Evolutionary conservation across 2,888 invertebrate genomes (phyloP).

Genomic region (Himalopsyche kuldschensis): DNA sequence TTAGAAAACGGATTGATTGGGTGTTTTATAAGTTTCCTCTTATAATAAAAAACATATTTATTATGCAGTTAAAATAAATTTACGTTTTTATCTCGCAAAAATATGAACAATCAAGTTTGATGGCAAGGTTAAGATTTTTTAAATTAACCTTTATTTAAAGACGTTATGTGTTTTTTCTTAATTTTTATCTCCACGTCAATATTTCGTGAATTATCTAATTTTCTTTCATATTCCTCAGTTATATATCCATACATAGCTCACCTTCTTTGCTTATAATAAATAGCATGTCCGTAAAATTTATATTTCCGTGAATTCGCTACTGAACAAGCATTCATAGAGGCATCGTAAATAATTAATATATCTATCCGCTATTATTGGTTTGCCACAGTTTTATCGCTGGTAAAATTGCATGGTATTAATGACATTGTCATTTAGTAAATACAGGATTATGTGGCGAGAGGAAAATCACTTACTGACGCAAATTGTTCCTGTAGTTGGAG

Average conservation of each 20-base stretch:
- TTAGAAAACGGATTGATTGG: too few species aligned
- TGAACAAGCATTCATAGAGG: background rate
- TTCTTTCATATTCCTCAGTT: too few species aligned
- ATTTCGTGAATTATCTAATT: too few species aligned
- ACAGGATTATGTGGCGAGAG: background rate
- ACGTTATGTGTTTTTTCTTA: too few species aligned
- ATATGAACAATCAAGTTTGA: too few species aligned
- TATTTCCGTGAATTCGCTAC: conserved; percentile 15
- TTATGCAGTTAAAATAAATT: too few species aligned
- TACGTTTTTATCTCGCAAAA: too few species aligned
- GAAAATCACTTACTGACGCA: background rate
- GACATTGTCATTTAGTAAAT: background rate
- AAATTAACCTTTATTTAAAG: too few species aligned
- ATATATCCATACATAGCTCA: background rate
- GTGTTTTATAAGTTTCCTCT: too few species aligned
- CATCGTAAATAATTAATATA: background rate
- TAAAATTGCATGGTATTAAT: background rate
- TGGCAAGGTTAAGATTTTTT: too few species aligned
- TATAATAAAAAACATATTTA: too few species aligned
- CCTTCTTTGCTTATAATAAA: background rate
- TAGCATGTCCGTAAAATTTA: conserved; percentile 26
- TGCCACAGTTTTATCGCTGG: background rate
- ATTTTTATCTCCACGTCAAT: too few species aligned
- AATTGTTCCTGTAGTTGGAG: background rate
- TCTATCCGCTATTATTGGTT: background rate